Evolutionary conservation across 1,140 invertebrate species (phyloP).

Genomic region (Drosophila neocordata): DNA sequence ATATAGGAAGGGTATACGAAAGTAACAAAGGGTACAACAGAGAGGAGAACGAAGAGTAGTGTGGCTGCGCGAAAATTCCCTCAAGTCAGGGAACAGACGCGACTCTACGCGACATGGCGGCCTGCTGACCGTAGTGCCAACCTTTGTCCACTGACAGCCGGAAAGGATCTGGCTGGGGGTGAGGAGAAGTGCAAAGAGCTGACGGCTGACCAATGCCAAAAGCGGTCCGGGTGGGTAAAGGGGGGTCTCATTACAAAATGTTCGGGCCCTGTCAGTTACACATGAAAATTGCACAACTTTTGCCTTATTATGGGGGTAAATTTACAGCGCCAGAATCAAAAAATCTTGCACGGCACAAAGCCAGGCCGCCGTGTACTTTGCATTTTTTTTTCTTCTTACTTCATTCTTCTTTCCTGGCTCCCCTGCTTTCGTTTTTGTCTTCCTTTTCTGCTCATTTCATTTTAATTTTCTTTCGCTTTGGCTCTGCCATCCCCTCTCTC

Average conservation of each 20-base stretch:
- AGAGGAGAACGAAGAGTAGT: background rate
- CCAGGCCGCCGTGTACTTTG: constrained; percentile 33
- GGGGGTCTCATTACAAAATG: constrained; percentile 71
- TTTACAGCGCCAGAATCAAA: constrained; percentile 36
- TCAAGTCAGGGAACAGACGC: constrained; percentile 36
- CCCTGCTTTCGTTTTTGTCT: constrained; percentile 20
- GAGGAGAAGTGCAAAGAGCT: background rate
- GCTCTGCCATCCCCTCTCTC: constrained; percentile 24
- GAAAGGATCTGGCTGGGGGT: background rate
- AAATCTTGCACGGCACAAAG: constrained; percentile 34
- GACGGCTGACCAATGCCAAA: constrained; percentile 24
- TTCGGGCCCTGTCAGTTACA: constrained; percentile 72
- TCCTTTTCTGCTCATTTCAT: constrained; percentile 50
- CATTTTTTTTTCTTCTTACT: constrained; percentile 12
- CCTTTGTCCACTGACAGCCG: constrained; percentile 55
- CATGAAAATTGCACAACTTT: constrained; percentile 81
- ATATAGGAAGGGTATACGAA: background rate
- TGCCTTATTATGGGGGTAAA: constrained; percentile 68
- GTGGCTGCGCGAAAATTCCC: constrained; percentile 19
- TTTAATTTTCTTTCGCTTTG: constrained; percentile 62
- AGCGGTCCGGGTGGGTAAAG: background rate
- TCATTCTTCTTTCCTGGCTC: constrained; percentile 12
- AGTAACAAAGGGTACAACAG: no score
- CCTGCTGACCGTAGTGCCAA: constrained; percentile 35
- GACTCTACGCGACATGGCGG: constrained; percentile 48